Conservation (phyloP, 1,140 invertebrate species). For the Saccostrea echinata region DNA sequence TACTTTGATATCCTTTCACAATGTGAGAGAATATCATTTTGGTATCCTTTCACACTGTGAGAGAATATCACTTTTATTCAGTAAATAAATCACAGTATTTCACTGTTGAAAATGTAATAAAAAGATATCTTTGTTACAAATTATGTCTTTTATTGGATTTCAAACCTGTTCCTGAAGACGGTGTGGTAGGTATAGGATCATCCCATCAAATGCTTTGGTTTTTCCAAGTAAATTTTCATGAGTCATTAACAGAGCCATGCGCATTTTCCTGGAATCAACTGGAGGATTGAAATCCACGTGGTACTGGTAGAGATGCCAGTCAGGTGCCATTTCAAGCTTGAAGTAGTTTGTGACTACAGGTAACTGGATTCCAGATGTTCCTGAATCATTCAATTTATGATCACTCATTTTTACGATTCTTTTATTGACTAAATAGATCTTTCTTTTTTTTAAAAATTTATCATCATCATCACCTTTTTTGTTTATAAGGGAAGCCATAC, state of each 20-base stretch:
- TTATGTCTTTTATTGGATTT: too few species aligned
- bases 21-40: too few species aligned
- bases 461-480: too few species aligned
- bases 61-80: too few species aligned
- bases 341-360: conserved; percentile 88
- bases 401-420: neutral
- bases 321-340: conserved; percentile 83
- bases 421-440: too few species aligned
- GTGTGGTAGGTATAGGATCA: conserved; percentile 70
- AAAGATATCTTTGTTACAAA: too few species aligned
- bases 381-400: conserved; percentile 53
- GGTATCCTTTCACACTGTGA: too few species aligned
- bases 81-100: too few species aligned
- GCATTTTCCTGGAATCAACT: conserved; percentile 85
- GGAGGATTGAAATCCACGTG: conserved; percentile 89
- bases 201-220: conserved; percentile 74
- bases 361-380: conserved; percentile 81
- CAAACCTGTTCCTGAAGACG: conserved; percentile 66
- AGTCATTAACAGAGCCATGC: conserved; percentile 83
- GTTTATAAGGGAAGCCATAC: too few species aligned
- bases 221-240: conserved; percentile 80
- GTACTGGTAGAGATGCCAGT: conserved; percentile 91
- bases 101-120: too few species aligned
- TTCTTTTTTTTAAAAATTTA: too few species aligned
- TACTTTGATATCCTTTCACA: too few species aligned